These are phyloP conservation scores for Paradisaea rubra DNA, from an alignment of 2,113 vertebrate genomes.

Conservation along the genomic window DNA sequence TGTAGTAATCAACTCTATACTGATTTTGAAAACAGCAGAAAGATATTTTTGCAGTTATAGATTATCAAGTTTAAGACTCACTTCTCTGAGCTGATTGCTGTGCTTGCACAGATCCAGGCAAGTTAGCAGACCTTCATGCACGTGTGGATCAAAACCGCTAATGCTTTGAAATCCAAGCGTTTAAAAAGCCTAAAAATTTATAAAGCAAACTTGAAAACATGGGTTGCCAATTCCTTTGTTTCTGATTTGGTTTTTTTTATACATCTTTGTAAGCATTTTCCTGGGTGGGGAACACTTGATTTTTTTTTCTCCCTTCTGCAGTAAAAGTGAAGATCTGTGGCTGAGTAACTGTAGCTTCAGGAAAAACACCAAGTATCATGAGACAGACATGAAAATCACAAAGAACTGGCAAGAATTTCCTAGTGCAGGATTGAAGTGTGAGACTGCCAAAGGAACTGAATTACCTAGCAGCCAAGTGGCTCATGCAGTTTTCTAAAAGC, in stretches of 20 bases:
- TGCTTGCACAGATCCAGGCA: neutral
- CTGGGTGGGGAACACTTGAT: neutral
- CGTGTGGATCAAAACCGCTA: neutral
- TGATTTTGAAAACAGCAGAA: neutral
- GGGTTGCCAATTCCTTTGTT: neutral
- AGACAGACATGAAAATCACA: constrained; percentile 28
- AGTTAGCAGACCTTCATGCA: neutral
- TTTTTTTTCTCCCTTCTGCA: neutral
- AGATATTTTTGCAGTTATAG: neutral
- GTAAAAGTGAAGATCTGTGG: neutral
- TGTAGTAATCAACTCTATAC: neutral
- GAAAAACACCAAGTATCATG: neutral
- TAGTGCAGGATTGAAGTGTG: neutral
- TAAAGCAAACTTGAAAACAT: neutral
- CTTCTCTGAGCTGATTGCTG: neutral
- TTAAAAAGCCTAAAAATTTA: neutral
- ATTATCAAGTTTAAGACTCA: neutral
- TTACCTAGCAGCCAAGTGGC: constrained; percentile 38
- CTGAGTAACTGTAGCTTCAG: neutral
- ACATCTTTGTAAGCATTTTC: neutral
- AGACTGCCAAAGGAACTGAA: constrained; percentile 37
- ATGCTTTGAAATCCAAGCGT: neutral
- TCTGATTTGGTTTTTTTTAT: neutral
- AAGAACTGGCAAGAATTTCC: constrained; percentile 33
- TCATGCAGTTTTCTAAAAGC: constrained; percentile 18